Conservation (phyloP, 2,888 invertebrate genomes). For the Lysandra coridon region DNA sequence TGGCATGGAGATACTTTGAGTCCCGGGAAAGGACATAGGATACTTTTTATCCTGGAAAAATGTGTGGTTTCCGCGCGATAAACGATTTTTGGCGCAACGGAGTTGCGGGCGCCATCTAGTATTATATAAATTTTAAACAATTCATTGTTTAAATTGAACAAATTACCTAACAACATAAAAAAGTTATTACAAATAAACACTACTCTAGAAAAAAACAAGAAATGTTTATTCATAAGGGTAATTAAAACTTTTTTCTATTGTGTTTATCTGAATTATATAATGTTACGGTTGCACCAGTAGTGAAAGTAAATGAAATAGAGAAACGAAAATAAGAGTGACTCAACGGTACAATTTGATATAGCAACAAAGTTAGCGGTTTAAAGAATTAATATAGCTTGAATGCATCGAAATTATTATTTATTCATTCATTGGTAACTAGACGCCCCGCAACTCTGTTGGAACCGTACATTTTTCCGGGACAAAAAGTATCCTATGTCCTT, state of each 20-base stretch:
- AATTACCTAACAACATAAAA: not conserved
- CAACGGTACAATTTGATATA: not conserved
- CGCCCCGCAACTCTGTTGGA: too few relatives aligned
- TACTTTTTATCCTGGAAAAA: too few relatives aligned
- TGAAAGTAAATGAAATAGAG: slow-evolving; percentile 13
- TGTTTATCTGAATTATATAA: not conserved
- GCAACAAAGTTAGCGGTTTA: not conserved
- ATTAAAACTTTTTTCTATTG: not conserved
- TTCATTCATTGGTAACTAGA: not conserved
- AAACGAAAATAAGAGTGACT: slow-evolving; percentile 17
- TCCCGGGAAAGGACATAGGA: too few relatives aligned
- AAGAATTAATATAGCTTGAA: not conserved
- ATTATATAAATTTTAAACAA: too few relatives aligned
- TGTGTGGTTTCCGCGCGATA: too few relatives aligned
- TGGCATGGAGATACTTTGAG: too few relatives aligned
- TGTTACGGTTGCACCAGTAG: not conserved
- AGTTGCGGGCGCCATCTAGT: too few relatives aligned
- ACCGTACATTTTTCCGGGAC: too few relatives aligned
- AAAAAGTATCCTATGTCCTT: too few relatives aligned
- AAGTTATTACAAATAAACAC: not conserved
- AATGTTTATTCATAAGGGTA: not conserved
- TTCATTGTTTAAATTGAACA: too few relatives aligned
- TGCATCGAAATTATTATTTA: too few relatives aligned
- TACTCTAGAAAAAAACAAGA: not conserved
- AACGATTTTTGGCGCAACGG: too few relatives aligned